Conservation (phyloP, 1,140 invertebrate species). For the Platyscapa corneri region DNA sequence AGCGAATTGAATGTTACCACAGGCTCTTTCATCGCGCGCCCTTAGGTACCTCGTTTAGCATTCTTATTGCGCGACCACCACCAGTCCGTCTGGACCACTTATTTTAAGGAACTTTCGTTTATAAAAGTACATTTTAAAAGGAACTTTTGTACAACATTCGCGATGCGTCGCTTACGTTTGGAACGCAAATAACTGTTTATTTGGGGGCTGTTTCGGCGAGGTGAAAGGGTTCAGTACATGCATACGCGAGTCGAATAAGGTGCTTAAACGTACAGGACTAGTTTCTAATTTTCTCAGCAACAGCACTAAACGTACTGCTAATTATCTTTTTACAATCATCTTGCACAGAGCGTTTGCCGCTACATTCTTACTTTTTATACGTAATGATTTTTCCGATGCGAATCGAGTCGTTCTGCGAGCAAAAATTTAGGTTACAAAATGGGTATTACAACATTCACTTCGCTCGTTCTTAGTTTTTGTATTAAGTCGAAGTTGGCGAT, state of each 20-base stretch:
- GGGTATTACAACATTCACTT: constrained; percentile 32
- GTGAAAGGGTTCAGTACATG: no score
- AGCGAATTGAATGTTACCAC: neutral
- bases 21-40: constrained; percentile 36
- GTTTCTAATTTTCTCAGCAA: neutral
- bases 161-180: no score
- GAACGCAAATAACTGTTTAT: no score
- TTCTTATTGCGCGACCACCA: no score
- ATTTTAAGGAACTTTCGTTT: neutral
- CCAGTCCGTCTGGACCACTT: neutral
- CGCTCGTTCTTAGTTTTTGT: constrained; percentile 9
- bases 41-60: neutral
- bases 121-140: no score
- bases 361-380: constrained; percentile 58
- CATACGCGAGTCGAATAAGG: neutral
- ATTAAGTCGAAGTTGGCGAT: neutral
- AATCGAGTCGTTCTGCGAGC: constrained; percentile 15
- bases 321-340: neutral
- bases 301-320: neutral
- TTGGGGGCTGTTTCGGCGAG: neutral
- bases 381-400: constrained; percentile 23
- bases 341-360: neutral
- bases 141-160: no score
- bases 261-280: neutral
- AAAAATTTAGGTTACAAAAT: neutral